Conservation (phyloP, 2,888 invertebrate species). For the Ectobius pallidus region DNA sequence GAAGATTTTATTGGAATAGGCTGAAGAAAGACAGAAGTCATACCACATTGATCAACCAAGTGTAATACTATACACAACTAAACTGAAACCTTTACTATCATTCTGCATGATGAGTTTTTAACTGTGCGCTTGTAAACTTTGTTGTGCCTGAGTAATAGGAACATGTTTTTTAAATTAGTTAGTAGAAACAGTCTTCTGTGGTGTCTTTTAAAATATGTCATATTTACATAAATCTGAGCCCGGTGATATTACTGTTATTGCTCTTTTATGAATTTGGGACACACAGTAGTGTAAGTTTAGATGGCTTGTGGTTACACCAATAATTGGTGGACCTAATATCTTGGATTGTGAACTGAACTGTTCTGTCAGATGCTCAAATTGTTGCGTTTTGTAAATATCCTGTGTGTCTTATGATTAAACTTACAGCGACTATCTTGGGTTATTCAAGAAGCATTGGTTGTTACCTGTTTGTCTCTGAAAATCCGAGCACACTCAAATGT, state of each 20-base stretch:
- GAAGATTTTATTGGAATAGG: neutral
- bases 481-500: too few species aligned
- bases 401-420: too few species aligned
- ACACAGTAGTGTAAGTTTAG: neutral
- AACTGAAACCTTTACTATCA: neutral
- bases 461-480: too few species aligned
- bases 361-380: too few species aligned
- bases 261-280: neutral
- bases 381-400: too few species aligned
- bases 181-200: neutral
- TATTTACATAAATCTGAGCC: neutral
- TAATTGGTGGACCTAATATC: neutral
- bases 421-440: too few species aligned
- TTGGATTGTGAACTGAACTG: too few species aligned
- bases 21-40: too few species aligned
- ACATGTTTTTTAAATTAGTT: neutral
- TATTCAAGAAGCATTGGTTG: too few species aligned
- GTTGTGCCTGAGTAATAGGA: constrained; percentile 7
- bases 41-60: too few species aligned
- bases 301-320: neutral
- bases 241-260: neutral
- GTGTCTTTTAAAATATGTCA: neutral
- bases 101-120: neutral
- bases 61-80: neutral
- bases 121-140: constrained; percentile 4